A percentile compares a stretch with the other conserved stretches of the same genome.
phyloP scores from a whole-genome alignment of 2,888 invertebrate genomes.

The Sepioteuthis lessoniana region DNA sequence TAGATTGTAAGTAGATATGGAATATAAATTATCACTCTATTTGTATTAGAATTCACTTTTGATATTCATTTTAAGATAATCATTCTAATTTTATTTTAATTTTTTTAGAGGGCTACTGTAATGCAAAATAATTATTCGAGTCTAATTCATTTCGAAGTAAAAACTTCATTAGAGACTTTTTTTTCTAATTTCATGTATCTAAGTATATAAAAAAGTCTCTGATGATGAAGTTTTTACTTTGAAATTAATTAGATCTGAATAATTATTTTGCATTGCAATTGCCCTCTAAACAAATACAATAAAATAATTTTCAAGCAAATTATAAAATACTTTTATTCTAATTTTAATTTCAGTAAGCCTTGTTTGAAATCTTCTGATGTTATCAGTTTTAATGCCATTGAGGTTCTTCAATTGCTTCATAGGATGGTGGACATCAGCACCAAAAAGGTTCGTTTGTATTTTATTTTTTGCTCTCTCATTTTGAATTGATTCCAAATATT shows the following conservation, averaged over 20 bases:
- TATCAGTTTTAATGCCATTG: background rate
- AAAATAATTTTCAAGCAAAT: no score
- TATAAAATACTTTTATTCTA: no score
- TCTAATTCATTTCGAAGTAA: no score
- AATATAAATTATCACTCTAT: background rate
- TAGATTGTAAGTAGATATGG: background rate
- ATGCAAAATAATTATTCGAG: no score
- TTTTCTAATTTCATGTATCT: no score
- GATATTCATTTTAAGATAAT: background rate
- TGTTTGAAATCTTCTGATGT: constrained; percentile 15
- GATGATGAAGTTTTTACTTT: no score
- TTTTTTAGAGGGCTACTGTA: no score
- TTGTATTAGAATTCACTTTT: background rate
- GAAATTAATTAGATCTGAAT: no score
- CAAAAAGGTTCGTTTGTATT: background rate
- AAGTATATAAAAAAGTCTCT: no score
- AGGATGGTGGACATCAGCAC: constrained; percentile 34
- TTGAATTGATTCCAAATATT: background rate
- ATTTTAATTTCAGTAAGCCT: constrained; percentile 36
- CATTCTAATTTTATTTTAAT: background rate
- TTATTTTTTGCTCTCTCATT: background rate
- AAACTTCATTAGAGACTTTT: no score
- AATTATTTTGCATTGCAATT: no score
- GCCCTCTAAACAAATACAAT: no score
- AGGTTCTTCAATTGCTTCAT: constrained; percentile 37